Conservation (phyloP, 2,888 invertebrate species). For the Beris morrisii region DNA sequence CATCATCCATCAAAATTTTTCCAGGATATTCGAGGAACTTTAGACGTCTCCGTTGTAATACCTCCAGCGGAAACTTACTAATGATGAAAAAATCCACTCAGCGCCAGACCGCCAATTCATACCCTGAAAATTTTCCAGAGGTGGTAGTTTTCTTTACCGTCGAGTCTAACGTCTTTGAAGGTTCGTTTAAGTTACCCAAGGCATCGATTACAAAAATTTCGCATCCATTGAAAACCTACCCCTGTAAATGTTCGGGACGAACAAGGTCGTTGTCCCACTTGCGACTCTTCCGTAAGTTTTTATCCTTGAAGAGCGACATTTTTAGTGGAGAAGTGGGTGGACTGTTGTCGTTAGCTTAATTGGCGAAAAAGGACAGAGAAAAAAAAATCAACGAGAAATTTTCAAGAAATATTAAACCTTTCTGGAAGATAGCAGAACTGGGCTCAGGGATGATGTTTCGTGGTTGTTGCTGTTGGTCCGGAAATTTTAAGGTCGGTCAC, state of each 20-base stretch:
- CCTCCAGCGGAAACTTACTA: too few species aligned
- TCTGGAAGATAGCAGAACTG: background rate
- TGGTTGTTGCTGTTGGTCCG: background rate
- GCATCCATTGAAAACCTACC: background rate
- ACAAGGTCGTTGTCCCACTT: background rate
- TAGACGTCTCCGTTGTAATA: too few species aligned
- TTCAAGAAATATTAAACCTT: conserved; percentile 20
- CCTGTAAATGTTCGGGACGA: background rate
- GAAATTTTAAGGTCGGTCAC: conserved; percentile 25
- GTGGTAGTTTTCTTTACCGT: background rate
- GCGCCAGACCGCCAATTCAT: too few species aligned
- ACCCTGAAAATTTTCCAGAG: background rate
- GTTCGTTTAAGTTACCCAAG: background rate
- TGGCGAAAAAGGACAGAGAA: conserved; percentile 7
- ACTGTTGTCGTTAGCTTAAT: conserved; percentile 18
- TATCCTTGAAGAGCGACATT: background rate
- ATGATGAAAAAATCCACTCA: too few species aligned
- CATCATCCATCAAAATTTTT: too few species aligned
- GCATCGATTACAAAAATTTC: background rate
- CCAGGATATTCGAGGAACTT: too few species aligned
- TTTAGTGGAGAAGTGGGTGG: background rate
- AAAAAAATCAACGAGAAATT: background rate
- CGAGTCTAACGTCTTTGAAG: background rate
- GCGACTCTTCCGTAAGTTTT: background rate
- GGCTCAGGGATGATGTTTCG: too few species aligned